Evolutionary conservation across 2,113 vertebrate species (phyloP), one percentile per base, ranked within the genome.

Genomic region (Camelus bactrianus): DNA sequence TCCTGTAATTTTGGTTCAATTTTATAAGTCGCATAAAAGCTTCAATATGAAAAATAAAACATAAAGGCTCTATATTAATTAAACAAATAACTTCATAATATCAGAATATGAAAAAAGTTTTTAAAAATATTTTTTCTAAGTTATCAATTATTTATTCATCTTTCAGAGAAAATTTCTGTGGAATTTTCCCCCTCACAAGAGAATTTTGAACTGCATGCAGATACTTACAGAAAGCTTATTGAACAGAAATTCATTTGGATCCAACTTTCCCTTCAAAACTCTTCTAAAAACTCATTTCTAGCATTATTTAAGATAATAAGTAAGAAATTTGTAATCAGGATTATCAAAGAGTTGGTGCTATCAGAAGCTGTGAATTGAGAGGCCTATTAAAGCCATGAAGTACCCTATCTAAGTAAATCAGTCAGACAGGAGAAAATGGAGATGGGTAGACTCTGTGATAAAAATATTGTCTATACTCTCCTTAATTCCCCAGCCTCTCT

Each of bases 1-100:
- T 62, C 17, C 16, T 76, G 50, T 50, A 67, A 77, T 96, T 97
- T 91, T 28, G 52, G 22, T 81, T 91, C 13, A 93, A 76, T 65
- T 88, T 64, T 28, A 42, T 12, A 54, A 69, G 24, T 20, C 19
- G 19, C 15, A 82, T 73, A 77, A 76, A 86, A 64, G 1, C 2
- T 82, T 84, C 3, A 93, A 67, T 35, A 91, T 35, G 10, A 46
- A 83, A 97, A 87, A 69, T 26, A 82, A 22, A 83, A 60, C 38
- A 60, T 38, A 73, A 64, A 42, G 1, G 4, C 4, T 30, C 7
- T 35, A 5, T 77, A 26, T 64, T 65, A 91, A 88, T 70, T 93
- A 91, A 70, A 56, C 3, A 82, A 83, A 87, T 72, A 48, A 58
- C 2, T 24, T 84, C 3, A 58, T 81, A 46, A 79, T 73, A 32